These are phyloP conservation scores for Apoderus coryli DNA, from an alignment of 2,888 invertebrate genomes.

Conservation along the genomic window DNA sequence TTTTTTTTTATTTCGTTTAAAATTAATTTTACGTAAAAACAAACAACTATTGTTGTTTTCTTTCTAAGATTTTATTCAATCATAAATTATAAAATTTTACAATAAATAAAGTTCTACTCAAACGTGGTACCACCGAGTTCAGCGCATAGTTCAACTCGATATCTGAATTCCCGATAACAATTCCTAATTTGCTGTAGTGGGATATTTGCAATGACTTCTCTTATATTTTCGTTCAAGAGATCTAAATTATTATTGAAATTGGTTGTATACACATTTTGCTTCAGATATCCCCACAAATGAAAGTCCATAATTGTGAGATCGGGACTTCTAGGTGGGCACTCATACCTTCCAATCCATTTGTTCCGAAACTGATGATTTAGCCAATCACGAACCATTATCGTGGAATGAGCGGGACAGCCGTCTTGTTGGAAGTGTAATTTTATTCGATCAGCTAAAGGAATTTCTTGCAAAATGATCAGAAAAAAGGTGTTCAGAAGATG, in stretches of 20 bases:
- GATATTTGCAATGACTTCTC: no score
- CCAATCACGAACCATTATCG: no score
- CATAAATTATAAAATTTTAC: slow-evolving; percentile 1
- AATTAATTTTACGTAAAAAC: neutral
- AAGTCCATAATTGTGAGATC: slow-evolving; percentile 3
- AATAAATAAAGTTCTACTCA: no score
- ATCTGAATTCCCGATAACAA: slow-evolving; percentile 3
- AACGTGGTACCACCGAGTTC: slow-evolving; percentile 2
- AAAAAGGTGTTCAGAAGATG: slow-evolving; percentile 1
- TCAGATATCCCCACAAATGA: slow-evolving; percentile 2
- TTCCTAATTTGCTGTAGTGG: no score
- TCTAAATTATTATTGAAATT: no score
- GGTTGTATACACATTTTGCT: slow-evolving; percentile 2
- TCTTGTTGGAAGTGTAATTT: slow-evolving; percentile 5
- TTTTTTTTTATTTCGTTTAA: neutral
- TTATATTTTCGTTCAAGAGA: no score
- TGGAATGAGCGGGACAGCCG: slow-evolving; percentile 9
- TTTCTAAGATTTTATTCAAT: neutral
- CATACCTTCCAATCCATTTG: slow-evolving; percentile 9
- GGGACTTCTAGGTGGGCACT: slow-evolving; percentile 7
- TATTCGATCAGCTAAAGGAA: slow-evolving; percentile 1
- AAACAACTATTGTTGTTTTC: neutral
- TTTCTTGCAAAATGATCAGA: neutral
- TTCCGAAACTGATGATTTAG: slow-evolving; percentile 6
- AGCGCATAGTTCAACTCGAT: slow-evolving; percentile 2